Percentiles rank a stretch among this genome's conserved stretches.
These are phyloP conservation scores for Gryllus bimaculatus DNA, from an alignment of 1,140 invertebrate species.

Conservation along the genomic window DNA sequence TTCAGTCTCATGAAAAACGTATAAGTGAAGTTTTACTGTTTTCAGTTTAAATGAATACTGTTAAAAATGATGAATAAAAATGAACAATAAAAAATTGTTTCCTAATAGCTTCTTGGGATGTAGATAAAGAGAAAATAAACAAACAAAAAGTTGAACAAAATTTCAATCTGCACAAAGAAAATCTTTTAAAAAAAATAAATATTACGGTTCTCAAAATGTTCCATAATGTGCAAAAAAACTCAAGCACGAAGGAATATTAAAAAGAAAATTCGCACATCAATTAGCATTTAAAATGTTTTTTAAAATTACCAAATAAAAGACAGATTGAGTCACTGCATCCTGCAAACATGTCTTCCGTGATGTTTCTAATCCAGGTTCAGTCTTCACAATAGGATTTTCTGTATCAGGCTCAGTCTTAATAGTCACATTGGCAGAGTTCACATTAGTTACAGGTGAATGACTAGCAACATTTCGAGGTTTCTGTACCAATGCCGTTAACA, in stretches of 20 bases:
- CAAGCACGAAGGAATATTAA: not conserved
- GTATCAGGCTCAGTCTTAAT: not conserved
- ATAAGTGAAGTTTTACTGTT: no score
- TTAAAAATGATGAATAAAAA: no score
- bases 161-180: no score
- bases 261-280: not conserved
- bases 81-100: no score
- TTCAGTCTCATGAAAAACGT: no score
- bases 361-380: not conserved
- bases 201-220: no score
- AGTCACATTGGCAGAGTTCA: not conserved
- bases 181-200: no score
- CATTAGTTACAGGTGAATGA: not conserved
- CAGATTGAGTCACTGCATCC: not conserved
- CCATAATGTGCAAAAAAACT: no score
- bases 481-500: constrained; percentile 13
- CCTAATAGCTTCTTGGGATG: no score
- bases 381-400: not conserved
- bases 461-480: not conserved
- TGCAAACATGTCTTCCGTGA: not conserved
- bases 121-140: no score
- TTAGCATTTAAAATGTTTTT: not conserved
- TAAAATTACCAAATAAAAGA: not conserved
- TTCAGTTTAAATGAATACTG: no score
- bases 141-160: no score